Base-by-base conservation (phyloP, 1,140 invertebrate genomes). In the Cylas formicarius region DNA sequence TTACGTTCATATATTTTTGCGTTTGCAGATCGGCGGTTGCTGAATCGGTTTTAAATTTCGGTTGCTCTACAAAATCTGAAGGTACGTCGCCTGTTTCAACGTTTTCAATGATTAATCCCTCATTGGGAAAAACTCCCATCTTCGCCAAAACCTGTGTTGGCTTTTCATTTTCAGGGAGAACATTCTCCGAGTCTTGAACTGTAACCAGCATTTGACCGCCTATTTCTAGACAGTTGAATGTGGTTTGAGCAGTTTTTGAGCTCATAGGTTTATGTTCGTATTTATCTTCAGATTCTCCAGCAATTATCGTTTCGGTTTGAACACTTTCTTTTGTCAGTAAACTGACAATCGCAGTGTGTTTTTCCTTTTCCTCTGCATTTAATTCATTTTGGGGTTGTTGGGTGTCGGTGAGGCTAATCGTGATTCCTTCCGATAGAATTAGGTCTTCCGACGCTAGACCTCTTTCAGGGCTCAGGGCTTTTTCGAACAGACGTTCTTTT, bases 381-480 rank as follows among this genome's bases (percentile, higher is more conserved):
- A 82, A 62, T 32, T 71, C 60, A 2, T 60, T 54, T 66, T 82
- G 79, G 32, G 75, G 75, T 23, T 76, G 68, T 56, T 82, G 72
- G 17, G 71, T 58, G 56, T 78, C 74, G 6, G 73, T 69, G 4
- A 72, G 65, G 42, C 65, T 77, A 28, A 81, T 71, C 17, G 64
- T 66, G 16, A 86, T 54, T 40, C 80, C 71, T 65, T 80, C 73
- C 13, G 74, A 62, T 27, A 79, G 48, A 32, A 72, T 67, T 5
- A 83, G 55, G 45, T 78, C 73, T 55, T 72, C 60, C 10, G 61
- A 65, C 21, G 78, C 74, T 45, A 68, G 65, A 20, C 69, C 66
- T 37, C 62, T 59, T 38, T 72, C 66, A 1, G 72, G 69, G 55
- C 67, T 66, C 27, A 68, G 61, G 31, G 65, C 58, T 27, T 69